phyloP scores from a whole-genome alignment of 2,113 vertebrate genomes.

The Takifugu bimaculatus region DNA sequence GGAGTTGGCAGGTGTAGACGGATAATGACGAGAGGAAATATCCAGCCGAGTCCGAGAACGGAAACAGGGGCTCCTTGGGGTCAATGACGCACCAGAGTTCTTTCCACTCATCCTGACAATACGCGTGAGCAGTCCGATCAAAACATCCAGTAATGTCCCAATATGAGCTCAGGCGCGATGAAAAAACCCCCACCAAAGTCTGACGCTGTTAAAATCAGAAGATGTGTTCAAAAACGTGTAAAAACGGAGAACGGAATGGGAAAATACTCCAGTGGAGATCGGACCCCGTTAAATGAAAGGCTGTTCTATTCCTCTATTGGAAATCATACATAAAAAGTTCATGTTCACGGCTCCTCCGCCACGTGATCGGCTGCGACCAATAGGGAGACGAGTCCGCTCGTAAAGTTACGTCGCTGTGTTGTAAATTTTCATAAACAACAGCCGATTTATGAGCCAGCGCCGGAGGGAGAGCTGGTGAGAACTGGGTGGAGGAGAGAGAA shows the following conservation, averaged over 20 bases:
- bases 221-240: constrained; percentile 67
- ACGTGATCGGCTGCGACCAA: constrained; percentile 91
- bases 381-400: constrained; percentile 85
- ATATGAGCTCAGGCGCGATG: constrained; percentile 31
- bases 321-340: constrained; percentile 93
- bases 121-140: constrained; percentile 66
- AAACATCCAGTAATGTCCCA: constrained; percentile 37
- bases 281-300: constrained; percentile 86
- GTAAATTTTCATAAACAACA: constrained; percentile 99
- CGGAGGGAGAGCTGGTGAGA: constrained; percentile 66
- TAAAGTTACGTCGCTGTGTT: constrained; percentile 98
- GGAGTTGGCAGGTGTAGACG: constrained; percentile 83
- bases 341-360: constrained; percentile 92
- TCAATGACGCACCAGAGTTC: constrained; percentile 67
- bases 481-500: neutral
- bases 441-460: constrained; percentile 96
- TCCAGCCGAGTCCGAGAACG: constrained; percentile 49
- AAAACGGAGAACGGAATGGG: constrained; percentile 63
- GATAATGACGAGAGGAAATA: constrained; percentile 73
- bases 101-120: constrained; percentile 75
- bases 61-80: constrained; percentile 65
- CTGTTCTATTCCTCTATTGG: constrained; percentile 93
- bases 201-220: constrained; percentile 9
- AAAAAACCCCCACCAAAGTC: constrained; percentile 51
- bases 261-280: constrained; percentile 73